These are phyloP conservation scores for Physocephala rufipes DNA, from an alignment of 2,888 invertebrate genomes.

Conservation along the genomic window DNA sequence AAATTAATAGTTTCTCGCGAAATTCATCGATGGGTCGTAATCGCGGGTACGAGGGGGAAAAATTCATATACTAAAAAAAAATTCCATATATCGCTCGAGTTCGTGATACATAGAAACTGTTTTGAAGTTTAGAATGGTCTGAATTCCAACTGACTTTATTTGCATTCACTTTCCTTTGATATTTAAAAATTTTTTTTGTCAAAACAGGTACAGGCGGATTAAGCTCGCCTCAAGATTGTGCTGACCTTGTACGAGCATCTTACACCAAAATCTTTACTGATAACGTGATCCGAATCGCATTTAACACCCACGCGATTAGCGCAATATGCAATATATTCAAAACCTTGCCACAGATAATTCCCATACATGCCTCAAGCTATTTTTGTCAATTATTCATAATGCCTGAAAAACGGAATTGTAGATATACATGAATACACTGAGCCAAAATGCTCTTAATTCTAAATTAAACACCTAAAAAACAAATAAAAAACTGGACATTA, in stretches of 20 bases:
- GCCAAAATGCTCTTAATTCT: too few species aligned
- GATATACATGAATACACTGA: too few species aligned
- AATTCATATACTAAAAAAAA: too few species aligned
- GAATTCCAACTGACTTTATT: too few species aligned
- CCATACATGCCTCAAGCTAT: conserved; percentile 7
- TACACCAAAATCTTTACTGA: neutral
- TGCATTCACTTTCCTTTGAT: too few species aligned
- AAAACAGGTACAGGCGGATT: conserved; percentile 13
- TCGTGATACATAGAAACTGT: too few species aligned
- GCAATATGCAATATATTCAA: neutral
- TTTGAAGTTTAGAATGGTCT: too few species aligned
- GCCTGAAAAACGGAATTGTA: neutral
- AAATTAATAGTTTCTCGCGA: conserved; percentile 73
- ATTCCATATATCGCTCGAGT: too few species aligned
- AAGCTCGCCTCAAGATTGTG: neutral
- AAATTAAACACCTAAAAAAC: too few species aligned
- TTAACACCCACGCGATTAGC: conserved; percentile 33
- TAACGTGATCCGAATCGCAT: conserved; percentile 37
- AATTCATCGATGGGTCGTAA: conserved; percentile 74
- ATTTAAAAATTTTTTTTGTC: too few species aligned
- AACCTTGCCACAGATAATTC: neutral
- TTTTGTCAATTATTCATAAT: neutral
- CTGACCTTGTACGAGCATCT: neutral
- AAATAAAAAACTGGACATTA: too few species aligned
- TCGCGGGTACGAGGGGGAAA: conserved; percentile 49